Evolutionary conservation across 2,113 vertebrate genomes (phyloP), one percentile per base, ranked within the genome.

Genomic region (Piaya cayana): DNA sequence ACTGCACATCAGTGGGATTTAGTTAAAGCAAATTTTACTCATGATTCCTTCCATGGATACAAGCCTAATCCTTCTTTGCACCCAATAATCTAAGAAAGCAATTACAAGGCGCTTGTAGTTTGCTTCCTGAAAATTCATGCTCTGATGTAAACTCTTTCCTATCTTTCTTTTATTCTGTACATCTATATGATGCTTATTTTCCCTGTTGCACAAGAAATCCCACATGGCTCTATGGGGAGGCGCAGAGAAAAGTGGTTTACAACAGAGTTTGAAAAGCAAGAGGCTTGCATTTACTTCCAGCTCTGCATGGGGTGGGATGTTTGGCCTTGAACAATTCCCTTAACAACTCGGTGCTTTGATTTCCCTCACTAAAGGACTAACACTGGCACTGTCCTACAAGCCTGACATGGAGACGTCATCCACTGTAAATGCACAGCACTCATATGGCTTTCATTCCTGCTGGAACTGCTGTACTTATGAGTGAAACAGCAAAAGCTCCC

Each of bases 351-450:
- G 8, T 64, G 23, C 59, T 86, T 70, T 4, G 0, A 62, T 67
- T 74, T 20, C 81, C 14, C 10, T 45, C 21, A 7, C 39, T 56
- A 11, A 60, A 79, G 37, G 30, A 27, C 39, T 82, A 27, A 43
- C 1, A 1, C 18, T 2, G 0, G 39, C 21, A 4, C n/a, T 43
- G 45, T 42, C 36, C 71, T 82, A 10, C 36, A 9, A 21, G 27
- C 32, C 50, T 14, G 15, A 82, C 34, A 8, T 0, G 0, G 36
- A 78, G 32, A 9, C 37, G 32, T 19, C 32, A 1, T 26, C 29
- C 1, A 0, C 34, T 11, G 7, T 30, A 68, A 45, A 72, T 21
- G n/a, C 65, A 19, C 16, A 16, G 22, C 6, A 1, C 13, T 52
- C 15, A 1, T 16, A 21, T 0, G 5, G 55, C 85, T 80, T 68